Evolutionary conservation across 2,113 vertebrate species (phyloP).

Genomic region (Otis tarda): DNA sequence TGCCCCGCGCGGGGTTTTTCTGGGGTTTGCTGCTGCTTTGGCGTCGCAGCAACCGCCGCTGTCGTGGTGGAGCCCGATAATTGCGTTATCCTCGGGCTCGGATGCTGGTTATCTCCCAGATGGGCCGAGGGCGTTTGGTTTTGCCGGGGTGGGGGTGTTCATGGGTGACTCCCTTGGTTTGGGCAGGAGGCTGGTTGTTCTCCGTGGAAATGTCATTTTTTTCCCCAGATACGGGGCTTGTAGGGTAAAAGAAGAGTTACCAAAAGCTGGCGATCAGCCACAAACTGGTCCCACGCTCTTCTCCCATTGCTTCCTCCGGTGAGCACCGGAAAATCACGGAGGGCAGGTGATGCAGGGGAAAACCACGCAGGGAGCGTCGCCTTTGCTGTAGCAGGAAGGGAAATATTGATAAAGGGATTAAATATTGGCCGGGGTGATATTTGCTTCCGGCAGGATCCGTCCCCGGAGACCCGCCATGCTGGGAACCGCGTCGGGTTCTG

Average conservation of each 20-base stretch:
- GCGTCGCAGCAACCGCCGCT: not conserved
- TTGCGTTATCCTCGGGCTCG: fast-evolving
- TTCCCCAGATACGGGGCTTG: not conserved
- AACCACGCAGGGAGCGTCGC: not conserved
- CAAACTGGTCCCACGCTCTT: not conserved
- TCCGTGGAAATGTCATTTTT: not conserved
- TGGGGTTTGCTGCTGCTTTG: not conserved
- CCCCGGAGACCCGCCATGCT: not conserved
- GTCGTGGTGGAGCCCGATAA: fast-evolving
- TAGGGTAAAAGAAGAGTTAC: not conserved
- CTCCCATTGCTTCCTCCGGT: not conserved
- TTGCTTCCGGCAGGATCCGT: not conserved
- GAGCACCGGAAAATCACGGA: not conserved
- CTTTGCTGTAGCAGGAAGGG: not conserved
- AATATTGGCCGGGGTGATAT: not conserved
- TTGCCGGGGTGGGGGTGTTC: not conserved
- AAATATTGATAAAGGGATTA: not conserved
- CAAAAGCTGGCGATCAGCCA: not conserved
- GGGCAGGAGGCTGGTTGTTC: not conserved
- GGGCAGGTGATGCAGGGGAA: not conserved
- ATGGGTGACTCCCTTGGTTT: not conserved
- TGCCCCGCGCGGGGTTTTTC: fast-evolving
- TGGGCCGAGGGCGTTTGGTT: not conserved
- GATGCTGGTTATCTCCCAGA: not conserved
- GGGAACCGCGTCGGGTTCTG: not conserved